Percentiles rank a stretch among this genome's conserved stretches.
These are phyloP conservation scores for Melanargia galathea DNA, from an alignment of 2,888 invertebrate genomes.

Conservation along the genomic window DNA sequence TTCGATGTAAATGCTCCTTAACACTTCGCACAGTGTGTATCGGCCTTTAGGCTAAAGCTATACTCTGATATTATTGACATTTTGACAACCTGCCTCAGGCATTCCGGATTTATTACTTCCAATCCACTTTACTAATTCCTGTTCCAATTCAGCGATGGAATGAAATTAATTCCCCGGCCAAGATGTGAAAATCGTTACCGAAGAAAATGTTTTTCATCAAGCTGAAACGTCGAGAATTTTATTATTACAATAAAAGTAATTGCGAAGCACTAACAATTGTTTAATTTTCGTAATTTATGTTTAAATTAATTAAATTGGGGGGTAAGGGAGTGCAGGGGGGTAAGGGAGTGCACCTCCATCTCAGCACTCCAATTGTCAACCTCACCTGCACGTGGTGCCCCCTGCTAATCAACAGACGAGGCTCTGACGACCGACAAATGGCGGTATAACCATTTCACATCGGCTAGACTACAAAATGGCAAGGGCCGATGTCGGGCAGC, in stretches of 20 bases:
- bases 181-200: constrained; percentile 11
- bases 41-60: background rate
- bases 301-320: too few relatives aligned
- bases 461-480: too few relatives aligned
- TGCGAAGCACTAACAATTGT: background rate
- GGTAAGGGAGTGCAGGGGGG: too few relatives aligned
- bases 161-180: constrained; percentile 32
- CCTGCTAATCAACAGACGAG: too few relatives aligned
- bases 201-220: constrained; percentile 18
- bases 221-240: constrained; percentile 8
- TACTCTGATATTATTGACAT: constrained; percentile 46
- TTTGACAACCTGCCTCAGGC: constrained; percentile 51
- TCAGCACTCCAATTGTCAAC: too few relatives aligned
- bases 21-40: too few relatives aligned
- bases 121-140: constrained; percentile 36
- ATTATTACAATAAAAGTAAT: background rate
- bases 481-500: too few relatives aligned
- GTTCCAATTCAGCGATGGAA: constrained; percentile 25
- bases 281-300: background rate
- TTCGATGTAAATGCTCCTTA: too few relatives aligned
- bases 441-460: too few relatives aligned
- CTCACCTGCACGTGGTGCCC: too few relatives aligned
- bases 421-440: too few relatives aligned
- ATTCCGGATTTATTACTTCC: constrained; percentile 27
- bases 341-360: too few relatives aligned